Evolutionary conservation across 2,888 invertebrate genomes (phyloP).

Genomic region (Chrysodeixis includens): DNA sequence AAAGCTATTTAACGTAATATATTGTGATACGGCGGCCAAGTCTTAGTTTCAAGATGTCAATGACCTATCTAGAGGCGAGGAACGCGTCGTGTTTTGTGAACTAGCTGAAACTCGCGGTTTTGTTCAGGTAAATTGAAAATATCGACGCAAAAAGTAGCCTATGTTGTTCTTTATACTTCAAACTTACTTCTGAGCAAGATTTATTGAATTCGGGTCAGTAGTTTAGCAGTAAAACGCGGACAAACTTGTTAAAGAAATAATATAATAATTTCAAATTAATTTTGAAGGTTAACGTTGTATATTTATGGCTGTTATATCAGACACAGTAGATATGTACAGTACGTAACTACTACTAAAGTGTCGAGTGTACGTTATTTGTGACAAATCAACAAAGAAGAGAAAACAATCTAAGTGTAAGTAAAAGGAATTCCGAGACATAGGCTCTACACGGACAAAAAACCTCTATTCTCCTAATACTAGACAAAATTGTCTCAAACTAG

Average conservation of each 20-base stretch:
- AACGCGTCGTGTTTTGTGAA: constrained; percentile 18
- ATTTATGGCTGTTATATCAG: too few relatives aligned
- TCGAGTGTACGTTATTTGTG: too few relatives aligned
- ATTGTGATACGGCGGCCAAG: constrained; percentile 37
- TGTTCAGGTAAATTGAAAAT: not conserved
- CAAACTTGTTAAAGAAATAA: not conserved
- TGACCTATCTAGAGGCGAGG: constrained; percentile 51
- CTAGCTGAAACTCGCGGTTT: not conserved
- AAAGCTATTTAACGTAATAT: constrained; percentile 27
- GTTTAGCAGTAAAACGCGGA: not conserved
- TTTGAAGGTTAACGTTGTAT: too few relatives aligned
- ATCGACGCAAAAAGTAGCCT: not conserved
- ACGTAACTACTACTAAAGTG: too few relatives aligned
- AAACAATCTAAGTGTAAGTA: too few relatives aligned
- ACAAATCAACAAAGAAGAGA: too few relatives aligned
- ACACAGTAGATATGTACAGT: too few relatives aligned
- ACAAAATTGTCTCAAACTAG: not conserved
- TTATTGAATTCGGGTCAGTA: not conserved
- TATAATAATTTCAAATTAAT: not conserved
- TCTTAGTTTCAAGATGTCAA: constrained; percentile 48
- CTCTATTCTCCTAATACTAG: not conserved
- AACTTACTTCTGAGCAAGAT: not conserved
- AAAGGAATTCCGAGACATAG: too few relatives aligned
- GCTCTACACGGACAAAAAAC: not conserved
- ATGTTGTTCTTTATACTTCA: not conserved